Evolutionary conservation across 2,888 invertebrate genomes (phyloP), one percentile per base, ranked within the genome.

Genomic region (Perdita meconis): DNA sequence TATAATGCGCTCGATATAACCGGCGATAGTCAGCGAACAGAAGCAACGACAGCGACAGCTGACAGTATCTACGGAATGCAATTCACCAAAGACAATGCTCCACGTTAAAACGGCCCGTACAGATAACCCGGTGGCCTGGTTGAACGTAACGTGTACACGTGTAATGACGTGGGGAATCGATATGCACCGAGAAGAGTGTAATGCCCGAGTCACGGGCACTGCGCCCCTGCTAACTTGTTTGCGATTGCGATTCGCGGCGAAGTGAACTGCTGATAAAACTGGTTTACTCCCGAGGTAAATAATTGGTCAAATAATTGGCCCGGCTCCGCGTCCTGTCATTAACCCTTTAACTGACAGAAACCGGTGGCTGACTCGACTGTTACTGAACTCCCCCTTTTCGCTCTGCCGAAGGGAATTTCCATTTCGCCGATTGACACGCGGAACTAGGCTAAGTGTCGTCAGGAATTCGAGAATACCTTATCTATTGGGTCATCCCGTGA

Each of bases 71-170:
- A 50, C 69, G 77, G 82, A 79, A 83, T 83, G 78, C 79, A 83
- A 88, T 81, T 81, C 84, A 61, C 69, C 36, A 70, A 81, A 83
- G 83, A 87, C 83, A 86, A 86, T 86, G 81, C 83, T 66, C 30
- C 69, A 69, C 81, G 81, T 86, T 82, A 82, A 82, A 85, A 85
- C 80, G 80, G 72, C 78, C 79, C 84, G 82, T 77, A 80, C 67
- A 80, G 87, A 83, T 86, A 83, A 85, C 80, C 81, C 68, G 72
- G 78, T 82, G 82, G 69, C 75, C 81, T 59, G 77, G 78, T 73
- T 67, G 56, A 60, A 73, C 85, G 76, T 64, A 73, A 63, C 76
- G 50, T 68, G 72, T 59, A 82, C 69, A 50, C 64, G 59, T 64
- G 80, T 69, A 69, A 76, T 63, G 55, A 69, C 71, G 63, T 26